Percentiles rank a stretch among this genome's conserved stretches.
These are phyloP conservation scores for Stenotaenia linearis DNA, from an alignment of 2,888 invertebrate species.

Conservation along the genomic window DNA sequence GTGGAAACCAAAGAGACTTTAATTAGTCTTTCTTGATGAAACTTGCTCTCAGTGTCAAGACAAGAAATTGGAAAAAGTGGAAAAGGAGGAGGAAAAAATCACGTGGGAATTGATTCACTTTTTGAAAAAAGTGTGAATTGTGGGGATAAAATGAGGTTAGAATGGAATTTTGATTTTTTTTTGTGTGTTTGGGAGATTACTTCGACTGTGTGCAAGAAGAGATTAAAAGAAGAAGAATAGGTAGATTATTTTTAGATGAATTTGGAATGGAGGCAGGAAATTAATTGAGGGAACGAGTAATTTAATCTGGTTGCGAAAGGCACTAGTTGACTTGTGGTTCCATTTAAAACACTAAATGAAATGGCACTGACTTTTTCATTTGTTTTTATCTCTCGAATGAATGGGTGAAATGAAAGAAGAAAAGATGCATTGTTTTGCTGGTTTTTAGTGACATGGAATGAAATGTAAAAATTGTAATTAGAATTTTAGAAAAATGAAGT, in stretches of 20 bases:
- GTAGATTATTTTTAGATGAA: conserved; percentile 9
- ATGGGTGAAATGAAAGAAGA: neutral
- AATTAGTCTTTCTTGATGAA: conserved; percentile 4
- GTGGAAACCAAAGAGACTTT: neutral
- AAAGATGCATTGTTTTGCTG: neutral
- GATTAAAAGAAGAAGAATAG: neutral
- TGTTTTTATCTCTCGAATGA: neutral
- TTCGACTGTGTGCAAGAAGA: neutral
- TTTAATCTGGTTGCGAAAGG: neutral
- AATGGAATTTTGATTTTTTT: neutral
- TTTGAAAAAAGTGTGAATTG: neutral
- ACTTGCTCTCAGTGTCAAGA: neutral
- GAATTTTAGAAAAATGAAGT: too few relatives aligned
- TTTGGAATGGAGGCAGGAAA: neutral
- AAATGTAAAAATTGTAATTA: too few relatives aligned
- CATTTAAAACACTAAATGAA: neutral
- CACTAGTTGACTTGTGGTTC: neutral
- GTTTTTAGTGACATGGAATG: too few relatives aligned
- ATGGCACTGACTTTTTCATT: neutral
- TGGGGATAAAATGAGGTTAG: neutral
- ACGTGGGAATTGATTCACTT: neutral
- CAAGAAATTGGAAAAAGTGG: neutral
- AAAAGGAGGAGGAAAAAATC: neutral
- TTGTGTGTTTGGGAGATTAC: neutral
- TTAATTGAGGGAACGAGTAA: neutral